Base-by-base conservation (phyloP, 2,888 invertebrate species). In the Sericinus montela region DNA sequence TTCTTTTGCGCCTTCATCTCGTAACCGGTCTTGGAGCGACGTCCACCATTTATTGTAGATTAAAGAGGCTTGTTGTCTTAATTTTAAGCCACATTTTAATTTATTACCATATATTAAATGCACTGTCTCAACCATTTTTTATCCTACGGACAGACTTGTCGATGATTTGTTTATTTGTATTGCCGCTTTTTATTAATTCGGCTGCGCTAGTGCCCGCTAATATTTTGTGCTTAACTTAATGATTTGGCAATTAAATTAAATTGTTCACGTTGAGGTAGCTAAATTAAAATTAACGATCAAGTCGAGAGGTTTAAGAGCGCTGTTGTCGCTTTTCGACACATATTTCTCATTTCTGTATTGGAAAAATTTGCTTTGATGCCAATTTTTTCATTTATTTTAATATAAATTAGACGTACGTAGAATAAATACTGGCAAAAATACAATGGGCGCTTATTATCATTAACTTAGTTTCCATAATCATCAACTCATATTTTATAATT, bases 11-110 rank as follows among this genome's bases (percentile, higher is more conserved):
- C 82, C 83, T 83, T 78, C 81, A 77, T 80, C 85, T 82, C 64
- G 53, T 51, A 87, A 87, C 87, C 86, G 87, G 86, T 88, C 83
- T 78, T 68, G 63, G 72, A 73, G 76, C 79, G 84, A 79, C 83
- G 84, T 80, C 84, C 78, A 80, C 81, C 87, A 87, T 88, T 87
- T 88, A 88, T 88, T 87, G 85, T 87, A 88, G 88, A 89, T 89
- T 89, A 89, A 89, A 88, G 82, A 87, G 86, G 78, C 82, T 87
- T 88, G 88, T 89, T 89, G 89, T 89, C 89, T 89, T 88, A 88
- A 89, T 89, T 89, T 88, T 87, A 84, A 89, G 81, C 80, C 81
- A 79, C 76, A 76, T 75, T 83, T 81, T 86, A 88, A 88, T 87
- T 88, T 88, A 88, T 86, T 76, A 72, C 69, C 72, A 77, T 76